Conservation (phyloP, 2,888 invertebrate genomes). For the Pterobdella sp. region DNA sequence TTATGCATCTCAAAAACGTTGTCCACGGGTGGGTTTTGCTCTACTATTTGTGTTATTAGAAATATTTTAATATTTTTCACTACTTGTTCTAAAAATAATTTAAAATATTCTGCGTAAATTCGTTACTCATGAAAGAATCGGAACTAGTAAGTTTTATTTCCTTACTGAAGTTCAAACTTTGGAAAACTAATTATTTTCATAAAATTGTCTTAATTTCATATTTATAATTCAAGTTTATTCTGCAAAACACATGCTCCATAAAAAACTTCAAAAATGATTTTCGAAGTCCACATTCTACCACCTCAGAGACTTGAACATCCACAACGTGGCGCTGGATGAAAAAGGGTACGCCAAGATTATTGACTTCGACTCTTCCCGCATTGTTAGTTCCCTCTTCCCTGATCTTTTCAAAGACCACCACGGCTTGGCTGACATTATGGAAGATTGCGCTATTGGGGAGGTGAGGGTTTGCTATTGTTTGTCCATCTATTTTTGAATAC, state of each 20-base stretch:
- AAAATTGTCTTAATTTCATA: not conserved
- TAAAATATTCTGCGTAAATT: too few relatives aligned
- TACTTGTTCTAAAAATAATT: not conserved
- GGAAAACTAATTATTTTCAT: too few relatives aligned
- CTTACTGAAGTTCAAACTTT: too few relatives aligned
- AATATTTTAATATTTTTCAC: not conserved
- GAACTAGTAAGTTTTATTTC: too few relatives aligned
- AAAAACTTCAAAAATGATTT: not conserved
- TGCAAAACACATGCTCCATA: not conserved
- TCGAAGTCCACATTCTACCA: not conserved
- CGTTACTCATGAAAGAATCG: too few relatives aligned
- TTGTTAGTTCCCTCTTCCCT: not conserved
- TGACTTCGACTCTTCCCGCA: not conserved
- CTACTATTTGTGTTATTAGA: not conserved
- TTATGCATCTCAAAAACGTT: not conserved
- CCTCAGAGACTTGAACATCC: slow-evolving; percentile 7
- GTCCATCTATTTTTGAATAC: not conserved
- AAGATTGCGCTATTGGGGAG: not conserved
- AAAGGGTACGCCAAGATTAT: not conserved
- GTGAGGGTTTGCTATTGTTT: not conserved
- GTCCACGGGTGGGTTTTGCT: not conserved
- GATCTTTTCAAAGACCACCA: not conserved
- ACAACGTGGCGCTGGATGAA: slow-evolving; percentile 1
- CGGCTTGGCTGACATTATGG: not conserved
- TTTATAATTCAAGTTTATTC: not conserved